Evolutionary conservation across 2,113 vertebrate genomes (phyloP).

Genomic region (Heterochromis multidens): DNA sequence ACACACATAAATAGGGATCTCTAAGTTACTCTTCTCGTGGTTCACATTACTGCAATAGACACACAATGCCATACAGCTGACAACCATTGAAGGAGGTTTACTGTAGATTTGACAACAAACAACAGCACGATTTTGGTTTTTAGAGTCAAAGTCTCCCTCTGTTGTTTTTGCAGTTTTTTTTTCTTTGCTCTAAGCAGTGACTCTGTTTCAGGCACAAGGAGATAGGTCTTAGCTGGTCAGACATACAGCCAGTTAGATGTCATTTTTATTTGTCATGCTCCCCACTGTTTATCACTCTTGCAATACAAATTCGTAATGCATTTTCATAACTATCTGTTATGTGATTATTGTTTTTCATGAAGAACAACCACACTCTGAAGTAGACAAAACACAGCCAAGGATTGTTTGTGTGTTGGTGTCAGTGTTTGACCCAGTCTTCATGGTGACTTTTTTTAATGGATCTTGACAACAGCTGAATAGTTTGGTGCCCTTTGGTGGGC

Average conservation of each 20-base stretch:
- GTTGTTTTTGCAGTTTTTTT: not conserved
- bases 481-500: conserved; percentile 45
- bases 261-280: conserved; percentile 10
- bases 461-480: conserved; percentile 69
- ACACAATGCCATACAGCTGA: conserved; percentile 51
- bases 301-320: not conserved
- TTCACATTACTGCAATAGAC: conserved; percentile 56
- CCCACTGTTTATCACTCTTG: not conserved
- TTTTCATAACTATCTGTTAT: not conserved
- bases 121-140: not conserved
- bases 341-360: not conserved
- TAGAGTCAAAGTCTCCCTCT: not conserved
- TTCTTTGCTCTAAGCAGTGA: not conserved
- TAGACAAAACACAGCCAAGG: not conserved
- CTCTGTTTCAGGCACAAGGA: not conserved
- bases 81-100: conserved; percentile 28
- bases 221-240: not conserved
- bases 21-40: conserved; percentile 55
- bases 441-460: conserved; percentile 55
- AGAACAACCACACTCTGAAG: not conserved
- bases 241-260: not conserved
- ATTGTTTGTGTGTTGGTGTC: conserved; percentile 19
- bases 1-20: not conserved
- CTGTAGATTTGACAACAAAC: conserved; percentile 18
- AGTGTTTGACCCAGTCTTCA: conserved; percentile 54